phyloP scores from a whole-genome alignment of 2,113 vertebrate species.

The Pollachius pollachius region DNA sequence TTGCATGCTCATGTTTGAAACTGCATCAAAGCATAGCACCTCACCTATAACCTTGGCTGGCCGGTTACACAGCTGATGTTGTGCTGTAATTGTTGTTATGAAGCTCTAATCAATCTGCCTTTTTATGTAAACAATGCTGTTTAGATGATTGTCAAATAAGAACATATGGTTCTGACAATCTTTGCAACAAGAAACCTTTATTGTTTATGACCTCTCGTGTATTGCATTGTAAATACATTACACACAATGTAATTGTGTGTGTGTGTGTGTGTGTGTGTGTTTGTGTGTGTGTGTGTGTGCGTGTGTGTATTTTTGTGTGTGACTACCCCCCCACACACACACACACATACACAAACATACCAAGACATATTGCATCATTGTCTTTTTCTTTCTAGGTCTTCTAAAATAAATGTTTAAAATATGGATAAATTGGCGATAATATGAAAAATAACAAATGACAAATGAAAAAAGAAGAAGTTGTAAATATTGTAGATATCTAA shows the following conservation, averaged over 20 bases:
- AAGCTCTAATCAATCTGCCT: not conserved
- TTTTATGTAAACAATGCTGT: conserved; percentile 32
- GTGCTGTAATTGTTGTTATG: no score
- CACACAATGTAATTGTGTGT: not conserved
- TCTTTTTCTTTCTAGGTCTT: not conserved
- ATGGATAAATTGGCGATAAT: no score
- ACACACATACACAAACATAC: conserved; percentile 7
- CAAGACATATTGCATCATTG: not conserved
- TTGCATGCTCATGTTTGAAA: no score
- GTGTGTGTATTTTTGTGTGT: conserved; percentile 3
- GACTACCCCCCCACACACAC: not conserved
- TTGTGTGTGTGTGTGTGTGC: conserved; percentile 1
- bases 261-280: conserved; percentile 6
- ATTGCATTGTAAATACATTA: conserved; percentile 26
- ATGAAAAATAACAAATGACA: not conserved
- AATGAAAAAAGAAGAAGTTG: not conserved
- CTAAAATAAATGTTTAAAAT: no score
- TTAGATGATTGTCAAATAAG: conserved; percentile 34
- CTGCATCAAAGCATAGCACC: no score
- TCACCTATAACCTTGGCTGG: no score
- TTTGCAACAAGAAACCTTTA: conserved; percentile 8
- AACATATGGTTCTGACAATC: conserved; percentile 24
- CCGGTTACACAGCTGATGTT: no score
- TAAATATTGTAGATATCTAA: no score
- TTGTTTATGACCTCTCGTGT: conserved; percentile 19